Percentiles rank a stretch among this genome's conserved stretches.
Conservation (phyloP, 2,797 vertebrate genomes). For the Bothrops alternatus region DNA sequence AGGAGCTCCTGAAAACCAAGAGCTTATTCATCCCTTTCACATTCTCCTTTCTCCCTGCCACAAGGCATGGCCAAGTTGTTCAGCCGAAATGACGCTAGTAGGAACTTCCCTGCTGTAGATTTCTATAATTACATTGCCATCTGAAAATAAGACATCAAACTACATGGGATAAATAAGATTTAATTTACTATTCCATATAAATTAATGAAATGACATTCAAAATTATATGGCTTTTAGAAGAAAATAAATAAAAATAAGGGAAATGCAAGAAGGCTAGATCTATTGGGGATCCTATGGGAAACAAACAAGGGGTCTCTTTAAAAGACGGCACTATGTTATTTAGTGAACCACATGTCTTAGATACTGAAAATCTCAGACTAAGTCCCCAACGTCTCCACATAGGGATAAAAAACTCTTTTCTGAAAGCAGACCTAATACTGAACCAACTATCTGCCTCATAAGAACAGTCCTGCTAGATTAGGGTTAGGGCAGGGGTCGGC, state of each 20-base stretch:
- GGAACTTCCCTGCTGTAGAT: not conserved
- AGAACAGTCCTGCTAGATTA: not conserved
- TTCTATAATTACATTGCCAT: not conserved
- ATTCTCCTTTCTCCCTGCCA: conserved; percentile 6
- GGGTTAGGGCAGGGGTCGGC: not conserved
- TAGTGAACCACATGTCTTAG: not conserved
- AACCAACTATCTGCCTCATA: not conserved
- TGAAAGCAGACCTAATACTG: not conserved
- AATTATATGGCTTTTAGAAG: not conserved
- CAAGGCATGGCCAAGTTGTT: not conserved
- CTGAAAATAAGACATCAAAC: not conserved
- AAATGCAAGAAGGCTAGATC: not conserved
- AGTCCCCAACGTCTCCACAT: not conserved
- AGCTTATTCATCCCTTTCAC: conserved; percentile 24
- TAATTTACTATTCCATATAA: not conserved
- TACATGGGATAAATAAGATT: not conserved
- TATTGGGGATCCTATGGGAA: not conserved
- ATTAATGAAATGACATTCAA: not conserved
- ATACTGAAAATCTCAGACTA: not conserved
- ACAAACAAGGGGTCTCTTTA: not conserved
- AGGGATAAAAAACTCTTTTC: not conserved
- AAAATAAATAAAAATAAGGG: not conserved
- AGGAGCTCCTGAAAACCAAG: conserved; percentile 14
- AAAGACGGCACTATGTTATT: not conserved
- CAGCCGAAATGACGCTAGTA: not conserved